Evolutionary conservation across 2,797 vertebrate genomes (phyloP).

Genomic region (Pipistrellus nathusii): DNA sequence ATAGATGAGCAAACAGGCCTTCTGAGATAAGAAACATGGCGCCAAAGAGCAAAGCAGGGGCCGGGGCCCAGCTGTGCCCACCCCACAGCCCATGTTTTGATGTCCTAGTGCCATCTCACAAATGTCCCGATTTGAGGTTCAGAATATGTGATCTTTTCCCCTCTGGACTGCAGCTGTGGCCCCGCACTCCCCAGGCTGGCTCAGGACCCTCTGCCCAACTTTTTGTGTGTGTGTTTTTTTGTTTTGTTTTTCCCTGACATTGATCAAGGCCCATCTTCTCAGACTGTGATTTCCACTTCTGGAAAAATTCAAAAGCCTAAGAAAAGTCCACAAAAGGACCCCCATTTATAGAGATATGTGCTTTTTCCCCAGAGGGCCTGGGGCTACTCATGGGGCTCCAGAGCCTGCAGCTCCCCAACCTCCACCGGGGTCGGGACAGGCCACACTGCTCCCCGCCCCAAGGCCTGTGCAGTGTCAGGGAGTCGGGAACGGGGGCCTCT

Average conservation of each 20-base stretch:
- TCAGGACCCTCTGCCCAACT: fast-evolving
- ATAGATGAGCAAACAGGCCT: neutral
- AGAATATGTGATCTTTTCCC: neutral
- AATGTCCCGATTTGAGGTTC: neutral
- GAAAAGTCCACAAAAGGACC: neutral
- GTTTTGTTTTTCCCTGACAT: neutral
- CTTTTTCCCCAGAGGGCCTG: neutral
- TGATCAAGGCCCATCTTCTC: neutral
- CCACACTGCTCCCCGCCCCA: neutral
- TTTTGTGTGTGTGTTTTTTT: too few species aligned
- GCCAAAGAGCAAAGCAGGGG: neutral
- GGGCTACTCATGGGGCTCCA: too few species aligned
- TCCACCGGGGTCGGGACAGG: neutral
- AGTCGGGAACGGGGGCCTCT: neutral
- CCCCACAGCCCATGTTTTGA: neutral
- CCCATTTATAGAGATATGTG: neutral
- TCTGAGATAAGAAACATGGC: neutral
- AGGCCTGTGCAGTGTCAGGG: neutral
- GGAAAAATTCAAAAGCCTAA: neutral
- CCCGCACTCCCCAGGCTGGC: too few species aligned
- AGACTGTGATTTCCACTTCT: neutral
- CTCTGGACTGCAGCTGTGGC: neutral
- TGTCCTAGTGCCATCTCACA: neutral
- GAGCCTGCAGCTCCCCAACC: neutral
- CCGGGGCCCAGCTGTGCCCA: neutral